Base-by-base conservation (phyloP, 1,140 invertebrate genomes). In the Ephestia elutella region DNA sequence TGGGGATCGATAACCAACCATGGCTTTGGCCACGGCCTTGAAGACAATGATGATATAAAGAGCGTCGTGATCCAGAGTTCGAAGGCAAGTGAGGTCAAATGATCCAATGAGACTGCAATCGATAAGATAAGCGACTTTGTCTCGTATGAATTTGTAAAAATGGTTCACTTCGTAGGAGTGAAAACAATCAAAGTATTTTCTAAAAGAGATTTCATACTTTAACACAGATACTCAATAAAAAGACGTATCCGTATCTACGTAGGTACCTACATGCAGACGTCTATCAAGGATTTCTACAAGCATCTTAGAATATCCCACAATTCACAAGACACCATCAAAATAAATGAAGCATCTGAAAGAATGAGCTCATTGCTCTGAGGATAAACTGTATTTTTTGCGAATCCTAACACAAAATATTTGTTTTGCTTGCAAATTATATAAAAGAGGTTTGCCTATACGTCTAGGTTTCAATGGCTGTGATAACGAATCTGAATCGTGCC, bases 401-500 rank as follows among this genome's bases (percentile, higher is more conserved):
- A n/a, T n/a, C n/a, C n/a, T n/a, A n/a, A n/a, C n/a, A 55, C 44
- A 54, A 7, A 49, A 60, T 48, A 48, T 35, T 54, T 70, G 32
- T 35, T 44, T 44, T 44, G 38, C 38, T 15, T 66, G 60, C 65
- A 70, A 70, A 67, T 68, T 70, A 67, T 66, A 70, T 75, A 68
- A 75, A 75, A 74, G 65, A 64, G 64, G 61, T 70, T 73, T 68
- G 67, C 63, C 63, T 53, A 63, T 70, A 65, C 61, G 65, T 66
- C 66, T 56, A 35, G 57, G 67, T 70, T 77, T 73, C 66, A 77
- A 80, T 78, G 66, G 59, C 48, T 63, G 61, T 61, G 82, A 85
- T 85, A 85, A 80, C 66, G 71, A 79, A 82, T 82, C 82, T 59
- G 70, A 82, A 80, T 85, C 82, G 82, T 85, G 82, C 75, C 68